Evolutionary conservation across 1,140 invertebrate genomes (phyloP).

Genomic region (Plutomurus gul): DNA sequence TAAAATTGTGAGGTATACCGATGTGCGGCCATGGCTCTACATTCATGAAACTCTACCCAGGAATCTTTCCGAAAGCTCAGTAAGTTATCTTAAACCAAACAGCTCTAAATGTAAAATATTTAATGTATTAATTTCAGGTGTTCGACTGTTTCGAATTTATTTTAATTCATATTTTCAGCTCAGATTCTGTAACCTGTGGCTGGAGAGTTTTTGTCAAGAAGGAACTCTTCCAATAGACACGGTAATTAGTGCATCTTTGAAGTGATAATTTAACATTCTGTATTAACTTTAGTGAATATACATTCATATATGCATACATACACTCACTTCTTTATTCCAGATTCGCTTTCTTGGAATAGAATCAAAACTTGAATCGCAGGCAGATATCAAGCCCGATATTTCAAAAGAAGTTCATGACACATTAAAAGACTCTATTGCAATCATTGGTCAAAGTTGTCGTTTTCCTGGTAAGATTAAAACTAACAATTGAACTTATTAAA

Average conservation of each 20-base stretch:
- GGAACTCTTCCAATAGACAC: not conserved
- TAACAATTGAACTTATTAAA: too few relatives aligned
- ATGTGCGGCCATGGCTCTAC: not conserved
- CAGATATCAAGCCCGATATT: too few relatives aligned
- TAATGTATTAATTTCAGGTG: not conserved
- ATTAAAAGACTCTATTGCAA: slow-evolving; percentile 3
- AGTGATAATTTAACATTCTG: too few relatives aligned
- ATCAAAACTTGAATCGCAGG: not conserved
- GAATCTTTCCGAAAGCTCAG: not conserved
- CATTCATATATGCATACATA: too few relatives aligned
- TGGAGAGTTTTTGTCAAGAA: not conserved
- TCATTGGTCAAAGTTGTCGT: slow-evolving; percentile 8
- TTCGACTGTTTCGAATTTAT: not conserved
- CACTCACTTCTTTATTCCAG: too few relatives aligned
- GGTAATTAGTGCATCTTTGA: not conserved
- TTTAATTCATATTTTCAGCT: not conserved
- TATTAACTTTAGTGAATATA: too few relatives aligned
- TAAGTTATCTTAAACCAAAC: not conserved
- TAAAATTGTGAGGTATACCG: not conserved
- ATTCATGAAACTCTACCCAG: not conserved
- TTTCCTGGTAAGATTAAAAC: too few relatives aligned
- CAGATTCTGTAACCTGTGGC: not conserved
- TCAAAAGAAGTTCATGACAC: not conserved
- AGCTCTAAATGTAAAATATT: not conserved
- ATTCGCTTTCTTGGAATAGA: not conserved